Conservation (phyloP, 1,140 invertebrate species). For the Melitaea cinxia region DNA sequence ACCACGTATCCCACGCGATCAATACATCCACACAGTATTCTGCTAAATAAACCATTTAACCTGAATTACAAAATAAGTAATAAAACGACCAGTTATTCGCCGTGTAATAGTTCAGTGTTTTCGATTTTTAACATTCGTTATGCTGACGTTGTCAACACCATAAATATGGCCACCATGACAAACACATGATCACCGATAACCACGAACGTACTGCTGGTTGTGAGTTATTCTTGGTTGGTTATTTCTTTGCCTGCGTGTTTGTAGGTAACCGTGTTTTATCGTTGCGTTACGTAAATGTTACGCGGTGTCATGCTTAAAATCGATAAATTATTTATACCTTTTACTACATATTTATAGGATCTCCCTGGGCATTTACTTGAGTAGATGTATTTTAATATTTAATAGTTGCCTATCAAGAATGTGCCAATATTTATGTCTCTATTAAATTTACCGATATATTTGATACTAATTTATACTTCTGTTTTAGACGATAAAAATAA, state of each 20-base stretch:
- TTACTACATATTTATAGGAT: background rate
- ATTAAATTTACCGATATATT: no score
- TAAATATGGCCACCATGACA: slow-evolving; percentile 59
- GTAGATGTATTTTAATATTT: background rate
- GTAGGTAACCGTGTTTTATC: slow-evolving; percentile 42
- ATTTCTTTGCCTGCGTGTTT: slow-evolving; percentile 42
- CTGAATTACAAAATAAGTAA: slow-evolving; percentile 30
- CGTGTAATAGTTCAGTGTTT: slow-evolving; percentile 18
- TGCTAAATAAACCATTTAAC: slow-evolving; percentile 42
- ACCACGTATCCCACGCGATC: slow-evolving; percentile 56
- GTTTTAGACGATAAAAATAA: background rate
- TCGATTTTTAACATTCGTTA: slow-evolving; percentile 46
- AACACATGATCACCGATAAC: slow-evolving; percentile 66
- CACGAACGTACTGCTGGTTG: slow-evolving; percentile 36
- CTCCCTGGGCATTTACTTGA: background rate
- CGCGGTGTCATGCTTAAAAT: slow-evolving; percentile 55
- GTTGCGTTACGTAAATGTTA: slow-evolving; percentile 64
- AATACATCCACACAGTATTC: slow-evolving; percentile 47
- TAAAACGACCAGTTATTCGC: slow-evolving; percentile 19
- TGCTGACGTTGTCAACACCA: slow-evolving; percentile 52
- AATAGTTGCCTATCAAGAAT: background rate
- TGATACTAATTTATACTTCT: no score
- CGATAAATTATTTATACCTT: slow-evolving; percentile 65
- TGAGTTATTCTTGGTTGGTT: slow-evolving; percentile 53
- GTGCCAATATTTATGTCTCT: background rate